Percentiles rank a stretch among this genome's conserved stretches.
Conservation (phyloP, 2,113 vertebrate genomes). For the Sardina pilchardus region DNA sequence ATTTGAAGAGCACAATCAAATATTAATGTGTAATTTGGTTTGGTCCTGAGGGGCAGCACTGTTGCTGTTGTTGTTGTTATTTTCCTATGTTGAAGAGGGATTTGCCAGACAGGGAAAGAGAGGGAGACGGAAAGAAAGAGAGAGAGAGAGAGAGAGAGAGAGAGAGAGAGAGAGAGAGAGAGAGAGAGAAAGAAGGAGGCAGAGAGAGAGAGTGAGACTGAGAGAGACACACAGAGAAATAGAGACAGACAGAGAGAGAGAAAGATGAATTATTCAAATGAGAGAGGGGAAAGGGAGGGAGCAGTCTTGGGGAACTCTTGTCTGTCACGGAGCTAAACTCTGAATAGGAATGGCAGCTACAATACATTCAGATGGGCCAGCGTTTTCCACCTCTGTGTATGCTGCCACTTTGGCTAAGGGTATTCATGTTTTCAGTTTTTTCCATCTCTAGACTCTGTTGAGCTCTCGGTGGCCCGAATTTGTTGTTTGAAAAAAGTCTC, state of each 20-base stretch:
- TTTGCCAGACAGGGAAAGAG: neutral
- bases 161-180: neutral
- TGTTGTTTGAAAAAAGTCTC: neutral
- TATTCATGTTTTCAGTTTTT: neutral
- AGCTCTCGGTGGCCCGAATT: neutral
- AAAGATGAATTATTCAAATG: conserved; percentile 26
- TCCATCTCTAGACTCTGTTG: neutral
- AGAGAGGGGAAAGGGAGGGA: neutral
- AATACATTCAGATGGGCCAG: neutral
- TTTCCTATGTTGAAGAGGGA: neutral
- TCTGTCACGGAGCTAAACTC: neutral
- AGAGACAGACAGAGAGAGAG: neutral
- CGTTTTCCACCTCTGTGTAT: neutral
- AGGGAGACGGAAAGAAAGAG: neutral
- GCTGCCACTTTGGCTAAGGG: neutral
- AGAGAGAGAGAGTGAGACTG: neutral
- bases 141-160: neutral
- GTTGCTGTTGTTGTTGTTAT: conserved; percentile 19
- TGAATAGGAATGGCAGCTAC: conserved; percentile 18
- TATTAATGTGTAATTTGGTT: conserved; percentile 38
- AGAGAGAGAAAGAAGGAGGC: neutral
- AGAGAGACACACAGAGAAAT: neutral
- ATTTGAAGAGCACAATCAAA: conserved; percentile 26
- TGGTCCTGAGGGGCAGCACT: conserved; percentile 1
- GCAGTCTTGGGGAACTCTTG: neutral